phyloP scores from a whole-genome alignment of 2,113 vertebrate genomes.

The Hemibagrus wyckioides region DNA sequence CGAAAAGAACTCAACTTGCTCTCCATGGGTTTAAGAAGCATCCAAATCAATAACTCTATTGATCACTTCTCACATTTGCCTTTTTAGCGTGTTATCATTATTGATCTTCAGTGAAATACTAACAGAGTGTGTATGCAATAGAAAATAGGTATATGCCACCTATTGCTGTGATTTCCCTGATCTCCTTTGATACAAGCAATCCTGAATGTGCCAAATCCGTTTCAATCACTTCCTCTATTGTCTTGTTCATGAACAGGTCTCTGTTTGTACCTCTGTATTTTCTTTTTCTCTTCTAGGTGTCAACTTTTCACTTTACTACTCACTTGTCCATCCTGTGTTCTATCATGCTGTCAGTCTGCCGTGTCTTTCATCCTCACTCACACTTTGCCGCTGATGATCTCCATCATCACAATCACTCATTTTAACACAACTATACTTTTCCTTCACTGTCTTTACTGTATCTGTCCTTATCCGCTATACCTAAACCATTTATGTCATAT shows the following conservation, averaged over 20 bases:
- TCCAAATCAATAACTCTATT: conserved; percentile 2
- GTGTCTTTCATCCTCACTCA: neutral
- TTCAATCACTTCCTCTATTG: neutral
- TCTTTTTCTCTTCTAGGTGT: neutral
- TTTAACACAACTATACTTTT: neutral
- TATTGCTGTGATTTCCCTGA: neutral
- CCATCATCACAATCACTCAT: neutral
- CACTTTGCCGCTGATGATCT: neutral
- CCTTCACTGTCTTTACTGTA: neutral
- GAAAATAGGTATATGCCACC: neutral
- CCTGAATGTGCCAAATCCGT: neutral
- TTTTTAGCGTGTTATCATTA: conserved; percentile 1
- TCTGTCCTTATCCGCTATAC: neutral
- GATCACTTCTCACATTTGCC: neutral
- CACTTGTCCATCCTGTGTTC: neutral
- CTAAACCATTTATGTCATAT: neutral
- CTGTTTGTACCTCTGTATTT: neutral
- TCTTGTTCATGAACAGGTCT: neutral
- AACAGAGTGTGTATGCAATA: conserved; percentile 5
- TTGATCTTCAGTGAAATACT: conserved; percentile 13
- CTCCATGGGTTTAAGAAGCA: conserved; percentile 1
- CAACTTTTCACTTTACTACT: neutral
- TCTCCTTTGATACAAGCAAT: neutral
- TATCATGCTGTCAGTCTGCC: neutral
- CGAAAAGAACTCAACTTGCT: neutral